Base-by-base conservation (phyloP, 53 echinoderm and acorn worm species). In the Henricia sp. region DNA sequence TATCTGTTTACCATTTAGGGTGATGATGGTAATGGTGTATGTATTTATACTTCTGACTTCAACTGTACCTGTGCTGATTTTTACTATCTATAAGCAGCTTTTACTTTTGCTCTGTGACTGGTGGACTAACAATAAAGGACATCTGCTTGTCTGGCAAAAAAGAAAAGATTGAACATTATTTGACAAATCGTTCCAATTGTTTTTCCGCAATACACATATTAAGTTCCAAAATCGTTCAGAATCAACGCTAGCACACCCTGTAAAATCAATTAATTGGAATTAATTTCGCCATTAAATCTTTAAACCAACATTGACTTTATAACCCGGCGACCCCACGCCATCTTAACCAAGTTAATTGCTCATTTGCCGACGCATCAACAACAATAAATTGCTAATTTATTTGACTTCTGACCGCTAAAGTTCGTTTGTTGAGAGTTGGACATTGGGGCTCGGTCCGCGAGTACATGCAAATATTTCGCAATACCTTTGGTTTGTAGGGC, bases 371-470 rank as follows among this genome's bases (percentile, higher is more conserved):
- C 38, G 37, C 78, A 62, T 63, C 33, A 78, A 63, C 42, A 78
- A 78, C 63, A 37, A 42, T 44, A 78, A 77, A 78, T 72, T 72
- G 72, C 51, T 72, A 43, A 78, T 63, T 40, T 34, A 59, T 55
- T 58, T 56, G 56, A 17, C 76, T 42, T 39, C 56, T 30, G 57
- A 58, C 76, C 57, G 35, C 27, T 16, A 27, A 44, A 38, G 57
- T 24, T 63, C 36, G 27, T 10, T 21, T 64, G 54, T 78, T 64
- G 33, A 33, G 63, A 33, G 42, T 78, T 78, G 62, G 50, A 62
- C 43, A 35, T 34, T 42, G 53, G 27, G 9, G 33, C 6, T 30
- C 53, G 6, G 3, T 10, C 6, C 8, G 19, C 3, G 19, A n/a
- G 17, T 53, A 53, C 53, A 53, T 53, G 1, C 12, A 0, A 20